A percentile compares a stretch with the other conserved stretches of the same genome.
Evolutionary conservation across 2,797 vertebrate species (phyloP).

Genomic region (Arnoldichthys spilopterus): DNA sequence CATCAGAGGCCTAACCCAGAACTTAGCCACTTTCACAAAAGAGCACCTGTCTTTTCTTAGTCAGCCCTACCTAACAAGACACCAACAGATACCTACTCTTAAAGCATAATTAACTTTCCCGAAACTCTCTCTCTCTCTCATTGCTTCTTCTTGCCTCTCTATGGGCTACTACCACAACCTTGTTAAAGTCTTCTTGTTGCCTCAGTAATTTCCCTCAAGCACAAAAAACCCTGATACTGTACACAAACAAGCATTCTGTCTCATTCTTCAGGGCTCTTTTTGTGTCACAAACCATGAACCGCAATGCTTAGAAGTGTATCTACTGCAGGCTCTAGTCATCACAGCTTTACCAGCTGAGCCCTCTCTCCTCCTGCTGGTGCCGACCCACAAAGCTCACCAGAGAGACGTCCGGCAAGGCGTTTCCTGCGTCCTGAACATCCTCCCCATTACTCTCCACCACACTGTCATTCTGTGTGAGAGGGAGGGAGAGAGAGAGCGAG

Average conservation of each 20-base stretch:
- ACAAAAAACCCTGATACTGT: not conserved
- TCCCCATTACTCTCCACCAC: slow-evolving; percentile 81
- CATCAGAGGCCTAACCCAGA: slow-evolving; percentile 43
- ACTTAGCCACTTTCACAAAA: slow-evolving; percentile 40
- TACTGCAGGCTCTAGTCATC: slow-evolving; percentile 15
- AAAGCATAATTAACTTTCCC: not conserved
- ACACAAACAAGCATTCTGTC: not conserved
- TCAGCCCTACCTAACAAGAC: slow-evolving; percentile 31
- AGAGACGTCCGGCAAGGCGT: slow-evolving; percentile 88
- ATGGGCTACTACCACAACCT: not conserved
- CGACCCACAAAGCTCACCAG: slow-evolving; percentile 76
- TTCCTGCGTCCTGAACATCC: slow-evolving; percentile 76
- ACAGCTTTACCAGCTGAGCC: slow-evolving; percentile 11
- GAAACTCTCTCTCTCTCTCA: not conserved
- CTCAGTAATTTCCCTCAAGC: not conserved
- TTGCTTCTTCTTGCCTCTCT: not conserved
- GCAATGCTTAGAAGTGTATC: not conserved
- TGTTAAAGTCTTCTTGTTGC: not conserved
- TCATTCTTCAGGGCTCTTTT: not conserved
- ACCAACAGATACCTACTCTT: not conserved
- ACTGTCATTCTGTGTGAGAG: slow-evolving; percentile 82
- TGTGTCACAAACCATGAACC: not conserved
- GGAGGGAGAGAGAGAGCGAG: slow-evolving; percentile 34
- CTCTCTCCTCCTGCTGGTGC: slow-evolving; percentile 8
- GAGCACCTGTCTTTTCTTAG: slow-evolving; percentile 46